Conservation (phyloP, 2,113 vertebrate species). For the Sarotherodon lohbergeri region DNA sequence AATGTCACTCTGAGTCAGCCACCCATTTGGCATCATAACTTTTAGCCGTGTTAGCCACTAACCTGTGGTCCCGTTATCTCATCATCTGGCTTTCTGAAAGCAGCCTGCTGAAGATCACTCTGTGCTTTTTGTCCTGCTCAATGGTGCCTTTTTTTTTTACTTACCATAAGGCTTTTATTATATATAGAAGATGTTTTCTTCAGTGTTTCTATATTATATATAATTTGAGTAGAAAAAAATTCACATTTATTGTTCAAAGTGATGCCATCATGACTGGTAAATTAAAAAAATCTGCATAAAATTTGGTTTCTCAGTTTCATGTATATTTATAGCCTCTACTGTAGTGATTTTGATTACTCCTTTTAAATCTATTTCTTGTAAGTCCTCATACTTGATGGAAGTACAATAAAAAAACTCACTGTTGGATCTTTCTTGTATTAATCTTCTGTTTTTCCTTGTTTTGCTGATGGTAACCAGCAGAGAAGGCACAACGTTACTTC, state of each 20-base stretch:
- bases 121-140: conserved; percentile 31
- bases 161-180: conserved; percentile 2
- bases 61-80: conserved; percentile 20
- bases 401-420: background rate
- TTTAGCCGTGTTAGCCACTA: conserved; percentile 30
- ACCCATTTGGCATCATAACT: conserved; percentile 41
- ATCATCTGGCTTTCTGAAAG: conserved; percentile 50
- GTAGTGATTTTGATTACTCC: background rate
- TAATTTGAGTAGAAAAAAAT: background rate
- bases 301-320: background rate
- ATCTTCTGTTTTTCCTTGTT: background rate
- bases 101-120: conserved; percentile 31
- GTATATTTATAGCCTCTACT: background rate
- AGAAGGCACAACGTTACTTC: background rate
- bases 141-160: conserved; percentile 21
- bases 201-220: background rate
- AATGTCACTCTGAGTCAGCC: conserved; percentile 48
- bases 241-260: background rate
- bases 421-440: background rate
- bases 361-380: background rate
- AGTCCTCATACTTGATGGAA: background rate
- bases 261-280: background rate
- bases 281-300: background rate
- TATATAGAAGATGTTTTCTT: background rate
- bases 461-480: background rate